Evolutionary conservation across 2,797 vertebrate genomes (phyloP), one percentile per base, ranked within the genome.

Genomic region (Notolabrus celidotus): DNA sequence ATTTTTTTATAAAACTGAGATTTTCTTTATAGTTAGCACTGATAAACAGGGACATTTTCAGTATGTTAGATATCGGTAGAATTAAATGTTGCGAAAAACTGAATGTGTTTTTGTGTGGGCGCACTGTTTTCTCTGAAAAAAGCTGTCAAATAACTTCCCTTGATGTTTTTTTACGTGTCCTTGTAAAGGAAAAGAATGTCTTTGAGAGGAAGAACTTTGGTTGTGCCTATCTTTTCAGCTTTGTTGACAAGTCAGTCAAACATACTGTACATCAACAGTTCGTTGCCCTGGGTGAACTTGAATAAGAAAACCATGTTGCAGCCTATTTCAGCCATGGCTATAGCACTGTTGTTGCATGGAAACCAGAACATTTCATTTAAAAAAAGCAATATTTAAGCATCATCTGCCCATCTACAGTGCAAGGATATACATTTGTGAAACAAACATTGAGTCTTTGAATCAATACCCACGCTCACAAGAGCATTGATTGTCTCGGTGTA

Each of bases 221-320:
- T 60, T 82, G 10, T 80, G 43, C 75, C 17, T 55, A 66, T 56
- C 36, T 45, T 57, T 42, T 36, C 11, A 29, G 51, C 50, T 79
- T 69, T 65, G 2, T 42, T 45, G 47, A 9, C 20, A 17, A 67
- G 14, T 65, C n/a, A n/a, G n/a, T n/a, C n/a, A n/a, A 29, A 74
- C 57, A 22, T 67, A 59, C 65, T 79, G n/a, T 79, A 50, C 39
- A 71, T 71, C 20, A 47, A 23, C 27, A 63, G 36, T 74, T 50
- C 31, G 52, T 31, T 39, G 59, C 70, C 82, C 79, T 86, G 71
- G 79, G 77, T 77, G 65, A 86, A 84, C 82, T 87, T 86, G 80
- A 88, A 75, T 50, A 70, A 62, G 22, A 75, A 70, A 62, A 65
- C 17, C 34, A 68, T 55, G 41, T 14, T 17, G 46, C 38, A 72